Percentiles rank a stretch among this genome's conserved stretches.
Conservation (phyloP, 2,797 vertebrate species). For the Sebastolobus alascanus region DNA sequence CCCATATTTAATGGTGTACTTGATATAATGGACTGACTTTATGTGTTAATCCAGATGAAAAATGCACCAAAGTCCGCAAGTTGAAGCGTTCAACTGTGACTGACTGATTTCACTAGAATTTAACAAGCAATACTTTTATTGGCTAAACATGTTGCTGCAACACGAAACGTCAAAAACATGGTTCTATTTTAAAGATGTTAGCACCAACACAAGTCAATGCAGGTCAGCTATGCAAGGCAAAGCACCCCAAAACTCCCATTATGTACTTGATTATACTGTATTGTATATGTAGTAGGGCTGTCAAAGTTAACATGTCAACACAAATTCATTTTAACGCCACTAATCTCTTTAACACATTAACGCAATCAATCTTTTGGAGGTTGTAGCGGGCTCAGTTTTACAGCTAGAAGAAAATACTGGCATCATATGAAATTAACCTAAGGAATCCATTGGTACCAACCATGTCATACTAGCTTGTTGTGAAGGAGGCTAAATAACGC, state of each 20-base stretch:
- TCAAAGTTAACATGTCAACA: too few species aligned
- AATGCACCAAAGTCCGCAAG: not conserved
- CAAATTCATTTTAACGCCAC: too few species aligned
- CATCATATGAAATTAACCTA: too few species aligned
- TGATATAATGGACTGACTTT: constrained; percentile 7
- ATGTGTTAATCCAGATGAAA: not conserved
- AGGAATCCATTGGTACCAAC: too few species aligned
- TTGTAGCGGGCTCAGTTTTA: too few species aligned
- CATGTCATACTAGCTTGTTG: too few species aligned
- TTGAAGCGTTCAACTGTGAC: not conserved
- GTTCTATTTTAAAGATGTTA: not conserved
- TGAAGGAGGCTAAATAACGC: too few species aligned
- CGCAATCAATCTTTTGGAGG: too few species aligned
- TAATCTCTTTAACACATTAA: too few species aligned
- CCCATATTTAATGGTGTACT: not conserved
- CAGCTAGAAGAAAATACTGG: too few species aligned
- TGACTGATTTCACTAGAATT: not conserved
- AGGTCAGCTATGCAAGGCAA: too few species aligned
- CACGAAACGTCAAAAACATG: not conserved
- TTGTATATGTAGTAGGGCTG: not conserved
- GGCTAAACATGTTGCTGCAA: not conserved
- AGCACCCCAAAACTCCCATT: not conserved
- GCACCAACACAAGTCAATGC: too few species aligned
- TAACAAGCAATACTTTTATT: not conserved
- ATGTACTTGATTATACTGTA: not conserved